Base-by-base conservation (phyloP, 2,797 vertebrate genomes). In the Tragopan temminckii region DNA sequence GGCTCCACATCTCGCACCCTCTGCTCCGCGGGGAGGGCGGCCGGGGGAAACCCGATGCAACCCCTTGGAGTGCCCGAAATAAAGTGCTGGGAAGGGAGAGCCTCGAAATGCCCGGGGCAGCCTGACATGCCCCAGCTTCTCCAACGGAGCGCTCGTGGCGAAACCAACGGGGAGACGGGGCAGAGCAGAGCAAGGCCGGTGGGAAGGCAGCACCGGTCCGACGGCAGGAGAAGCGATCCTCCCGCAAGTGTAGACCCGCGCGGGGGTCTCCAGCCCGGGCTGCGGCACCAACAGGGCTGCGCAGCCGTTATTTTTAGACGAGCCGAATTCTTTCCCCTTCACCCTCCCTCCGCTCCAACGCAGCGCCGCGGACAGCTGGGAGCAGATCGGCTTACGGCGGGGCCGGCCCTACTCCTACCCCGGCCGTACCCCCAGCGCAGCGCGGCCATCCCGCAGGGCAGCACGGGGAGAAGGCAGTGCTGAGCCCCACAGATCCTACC, bases 291-390 rank as follows among this genome's bases (percentile, higher is more conserved):
- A 43, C 4, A 9, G 15, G 23, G 33, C 46, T 82, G 25, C 5
- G 4, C 42, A 2, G 25, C 24, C 29, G 24, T 80, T 95, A 91
- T 91, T 91, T 94, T 93, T 96, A 92, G 93, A 6, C 9, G 46
- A 67, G 61, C 50, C 24, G 25, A 63, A 92, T 91, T 92, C 70
- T 71, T 79, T 4, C 33, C 69, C 62, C 46, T 53, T 79, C 62
- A 3, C 61, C 27, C 24, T 31, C 29, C 42, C 52, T 7, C 52
- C 5, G 24, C 71, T 42, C n/a, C 85, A 10, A 20, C 80, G 57
- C 40, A 13, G 42, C 10, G 3, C 42, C 23, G 7, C 19, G 33
- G 90, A 93, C 94, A 91, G 95, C 94, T 85, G 93, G 40, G 20
- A 27, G 61, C 58, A 23, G 88, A 89, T 90, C 94, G 31, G 21